These are phyloP conservation scores for Sorex araneus DNA, from an alignment of 2,113 vertebrate genomes.

Conservation along the genomic window DNA sequence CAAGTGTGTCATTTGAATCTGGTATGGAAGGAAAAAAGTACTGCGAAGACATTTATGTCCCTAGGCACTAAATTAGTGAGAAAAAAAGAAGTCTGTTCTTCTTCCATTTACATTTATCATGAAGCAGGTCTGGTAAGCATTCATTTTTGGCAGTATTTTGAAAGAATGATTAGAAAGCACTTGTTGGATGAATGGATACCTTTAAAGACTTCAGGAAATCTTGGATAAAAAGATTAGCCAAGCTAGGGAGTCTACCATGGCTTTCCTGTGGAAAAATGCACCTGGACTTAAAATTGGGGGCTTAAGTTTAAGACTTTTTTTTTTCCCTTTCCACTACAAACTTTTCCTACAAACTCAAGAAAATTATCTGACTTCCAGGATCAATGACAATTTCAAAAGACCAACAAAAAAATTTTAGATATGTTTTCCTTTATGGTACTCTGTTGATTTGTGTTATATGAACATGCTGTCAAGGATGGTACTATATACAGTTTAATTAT, in stretches of 20 bases:
- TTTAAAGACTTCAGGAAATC: conserved; percentile 63
- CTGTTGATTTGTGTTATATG: background rate
- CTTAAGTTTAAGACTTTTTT: background rate
- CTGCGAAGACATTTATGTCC: background rate
- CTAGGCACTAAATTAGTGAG: background rate
- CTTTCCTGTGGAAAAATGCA: conserved; percentile 42
- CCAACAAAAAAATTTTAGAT: background rate
- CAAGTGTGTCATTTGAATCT: background rate
- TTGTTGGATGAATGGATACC: conserved; percentile 45
- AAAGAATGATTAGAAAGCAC: conserved; percentile 14
- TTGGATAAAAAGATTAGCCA: conserved; percentile 50
- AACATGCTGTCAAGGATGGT: background rate
- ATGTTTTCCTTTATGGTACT: background rate
- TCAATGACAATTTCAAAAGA: conserved; percentile 16
- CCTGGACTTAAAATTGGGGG: conserved; percentile 43
- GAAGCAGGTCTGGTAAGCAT: conserved; percentile 37
- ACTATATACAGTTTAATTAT: background rate
- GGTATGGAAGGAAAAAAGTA: background rate
- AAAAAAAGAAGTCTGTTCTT: background rate
- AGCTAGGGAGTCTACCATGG: background rate
- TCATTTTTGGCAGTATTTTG: conserved; percentile 45
- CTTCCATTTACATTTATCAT: background rate
- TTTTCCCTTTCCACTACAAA: conserved; percentile 2
- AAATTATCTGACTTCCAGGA: conserved; percentile 37
- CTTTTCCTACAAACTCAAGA: background rate